Evolutionary conservation across 2,113 vertebrate genomes (phyloP).

Genomic region (Rattus norvegicus): GRCr8 NC_086022.1:116858001-116858500

Average conservation of each 20-base stretch:
- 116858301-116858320: no score
- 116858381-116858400: no score
- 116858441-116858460: background rate
- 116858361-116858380: no score
- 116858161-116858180: background rate
- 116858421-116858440: background rate
- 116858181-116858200: background rate
- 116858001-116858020: background rate
- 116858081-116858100: background rate
- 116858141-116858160: background rate
- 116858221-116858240: background rate
- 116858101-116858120: background rate
- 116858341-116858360: no score
- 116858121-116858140: background rate
- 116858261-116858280: background rate
- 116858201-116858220: background rate
- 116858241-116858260: background rate
- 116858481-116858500: background rate
- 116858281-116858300: background rate
- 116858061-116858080: background rate
- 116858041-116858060: background rate
- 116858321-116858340: no score
- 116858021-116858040: background rate
- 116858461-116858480: background rate
- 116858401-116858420: no score